Evolutionary conservation across 2,113 vertebrate genomes (phyloP).

Genomic region (Machaerirhynchus nigripectus): DNA sequence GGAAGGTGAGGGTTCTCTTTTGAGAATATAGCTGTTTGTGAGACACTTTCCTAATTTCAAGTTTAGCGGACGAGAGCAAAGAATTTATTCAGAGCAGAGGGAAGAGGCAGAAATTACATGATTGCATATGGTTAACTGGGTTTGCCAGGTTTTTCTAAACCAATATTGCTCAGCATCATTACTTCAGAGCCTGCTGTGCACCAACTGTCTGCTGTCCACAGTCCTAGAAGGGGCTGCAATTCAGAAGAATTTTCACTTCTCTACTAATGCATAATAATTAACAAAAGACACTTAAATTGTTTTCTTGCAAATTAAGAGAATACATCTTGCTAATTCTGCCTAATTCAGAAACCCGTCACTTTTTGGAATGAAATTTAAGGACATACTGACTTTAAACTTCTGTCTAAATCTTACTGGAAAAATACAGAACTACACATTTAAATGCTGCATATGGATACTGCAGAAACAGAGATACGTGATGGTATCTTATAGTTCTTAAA

Average conservation of each 20-base stretch:
- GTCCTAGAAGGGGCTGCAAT: neutral
- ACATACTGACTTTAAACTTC: neutral
- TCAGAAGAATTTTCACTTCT: neutral
- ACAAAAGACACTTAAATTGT: neutral
- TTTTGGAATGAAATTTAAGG: neutral
- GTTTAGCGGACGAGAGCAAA: neutral
- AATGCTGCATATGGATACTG: neutral
- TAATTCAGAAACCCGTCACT: neutral
- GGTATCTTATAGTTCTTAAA: neutral
- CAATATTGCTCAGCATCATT: neutral
- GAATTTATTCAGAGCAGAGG: neutral
- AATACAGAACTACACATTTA: neutral
- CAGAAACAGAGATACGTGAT: neutral
- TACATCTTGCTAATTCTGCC: neutral
- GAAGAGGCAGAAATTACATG: neutral
- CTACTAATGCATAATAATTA: neutral
- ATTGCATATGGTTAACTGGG: neutral
- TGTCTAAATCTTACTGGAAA: neutral
- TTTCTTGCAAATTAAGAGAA: neutral
- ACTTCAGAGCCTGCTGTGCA: constrained; percentile 40
- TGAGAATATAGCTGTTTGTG: neutral
- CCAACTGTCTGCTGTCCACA: constrained; percentile 27
- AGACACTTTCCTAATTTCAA: neutral
- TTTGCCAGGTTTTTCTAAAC: constrained; percentile 27
- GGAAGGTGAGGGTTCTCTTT: neutral